Percentiles rank a stretch among this genome's conserved stretches.
Conservation (phyloP, 2,797 vertebrate species). For the Loris lydekkerianus region DNA sequence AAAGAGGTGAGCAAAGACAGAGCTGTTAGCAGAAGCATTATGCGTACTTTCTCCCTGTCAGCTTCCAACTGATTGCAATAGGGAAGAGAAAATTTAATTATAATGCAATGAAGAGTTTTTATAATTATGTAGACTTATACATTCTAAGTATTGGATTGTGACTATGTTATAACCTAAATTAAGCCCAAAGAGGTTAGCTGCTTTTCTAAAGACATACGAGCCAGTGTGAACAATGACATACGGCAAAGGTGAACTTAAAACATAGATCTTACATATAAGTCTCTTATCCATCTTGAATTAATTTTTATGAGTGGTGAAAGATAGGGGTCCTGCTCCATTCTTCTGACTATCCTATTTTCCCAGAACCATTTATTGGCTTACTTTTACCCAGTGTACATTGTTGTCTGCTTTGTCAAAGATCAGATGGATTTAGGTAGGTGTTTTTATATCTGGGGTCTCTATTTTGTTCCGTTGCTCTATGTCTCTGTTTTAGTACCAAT, state of each 20-base stretch:
- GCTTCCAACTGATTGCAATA: neutral
- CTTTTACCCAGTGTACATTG: neutral
- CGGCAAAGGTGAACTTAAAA: neutral
- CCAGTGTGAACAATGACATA: neutral
- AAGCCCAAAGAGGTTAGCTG: neutral
- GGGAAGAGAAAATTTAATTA: neutral
- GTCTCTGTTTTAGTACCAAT: neutral
- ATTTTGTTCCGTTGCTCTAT: neutral
- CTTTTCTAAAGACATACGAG: neutral
- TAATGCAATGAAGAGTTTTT: neutral
- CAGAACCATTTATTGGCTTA: neutral
- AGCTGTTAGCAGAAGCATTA: neutral
- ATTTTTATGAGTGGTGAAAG: neutral
- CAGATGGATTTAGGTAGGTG: neutral
- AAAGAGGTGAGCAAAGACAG: neutral
- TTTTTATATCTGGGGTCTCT: neutral
- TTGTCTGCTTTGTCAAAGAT: neutral
- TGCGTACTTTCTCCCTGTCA: neutral
- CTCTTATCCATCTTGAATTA: neutral
- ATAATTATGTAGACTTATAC: neutral
- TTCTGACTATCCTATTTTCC: neutral
- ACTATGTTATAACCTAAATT: neutral
- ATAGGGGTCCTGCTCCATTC: neutral
- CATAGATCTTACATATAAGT: neutral
- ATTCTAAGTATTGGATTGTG: neutral